These are phyloP conservation scores for Merodon equestris DNA, from an alignment of 2,888 invertebrate genomes.

Conservation along the genomic window DNA sequence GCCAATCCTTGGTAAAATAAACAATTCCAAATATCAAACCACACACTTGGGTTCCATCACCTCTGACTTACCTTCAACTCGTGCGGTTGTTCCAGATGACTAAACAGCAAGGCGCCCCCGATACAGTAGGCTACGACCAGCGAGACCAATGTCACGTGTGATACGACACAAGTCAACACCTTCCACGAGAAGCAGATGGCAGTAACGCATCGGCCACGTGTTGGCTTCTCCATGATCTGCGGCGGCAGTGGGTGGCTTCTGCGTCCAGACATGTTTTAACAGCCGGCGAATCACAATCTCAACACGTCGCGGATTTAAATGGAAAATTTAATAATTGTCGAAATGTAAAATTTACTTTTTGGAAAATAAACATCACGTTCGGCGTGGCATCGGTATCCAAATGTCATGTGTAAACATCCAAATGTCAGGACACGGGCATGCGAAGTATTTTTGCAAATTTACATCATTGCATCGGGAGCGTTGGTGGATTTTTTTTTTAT, in stretches of 20 bases:
- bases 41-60: not conserved
- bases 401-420: slow-evolving; percentile 39
- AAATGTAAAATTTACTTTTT: slow-evolving; percentile 41
- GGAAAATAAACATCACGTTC: slow-evolving; percentile 52
- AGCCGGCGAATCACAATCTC: slow-evolving; percentile 4
- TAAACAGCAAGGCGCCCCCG: slow-evolving; percentile 92
- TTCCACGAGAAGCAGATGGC: slow-evolving; percentile 83
- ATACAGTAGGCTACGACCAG: slow-evolving; percentile 94
- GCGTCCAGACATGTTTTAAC: slow-evolving; percentile 74
- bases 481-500: slow-evolving; percentile 4
- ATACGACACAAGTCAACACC: slow-evolving; percentile 90
- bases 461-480: slow-evolving; percentile 42
- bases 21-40: slow-evolving; percentile 2
- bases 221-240: slow-evolving; percentile 75
- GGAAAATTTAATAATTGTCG: slow-evolving; percentile 33
- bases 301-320: not conserved
- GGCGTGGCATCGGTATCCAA: slow-evolving; percentile 39
- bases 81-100: slow-evolving; percentile 86
- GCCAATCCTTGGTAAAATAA: slow-evolving; percentile 4
- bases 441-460: slow-evolving; percentile 40
- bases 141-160: slow-evolving; percentile 92
- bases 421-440: slow-evolving; percentile 9
- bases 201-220: slow-evolving; percentile 76
- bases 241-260: slow-evolving; percentile 77
- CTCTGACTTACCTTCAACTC: slow-evolving; percentile 83